These are phyloP conservation scores for Pygoscelis adeliae DNA, from an alignment of 2,113 vertebrate species.

Conservation along the genomic window DNA sequence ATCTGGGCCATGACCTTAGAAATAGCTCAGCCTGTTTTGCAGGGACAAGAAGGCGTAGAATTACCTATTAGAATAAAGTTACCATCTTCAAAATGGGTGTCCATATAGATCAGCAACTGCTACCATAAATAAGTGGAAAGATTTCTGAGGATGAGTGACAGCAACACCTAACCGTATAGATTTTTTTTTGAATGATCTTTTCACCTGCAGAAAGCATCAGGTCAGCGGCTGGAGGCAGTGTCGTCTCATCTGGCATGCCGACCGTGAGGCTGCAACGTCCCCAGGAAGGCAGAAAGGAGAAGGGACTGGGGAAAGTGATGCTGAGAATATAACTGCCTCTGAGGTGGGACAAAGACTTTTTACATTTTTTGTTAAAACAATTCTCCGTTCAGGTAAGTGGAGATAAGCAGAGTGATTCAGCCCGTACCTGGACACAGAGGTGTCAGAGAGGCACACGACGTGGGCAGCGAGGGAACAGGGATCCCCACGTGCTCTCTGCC, in stretches of 20 bases:
- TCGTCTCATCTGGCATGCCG: background rate
- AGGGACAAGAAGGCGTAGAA: background rate
- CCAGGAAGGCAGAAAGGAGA: background rate
- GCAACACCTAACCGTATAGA: background rate
- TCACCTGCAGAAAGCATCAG: background rate
- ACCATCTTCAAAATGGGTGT: background rate
- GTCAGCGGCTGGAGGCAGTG: constrained; percentile 9
- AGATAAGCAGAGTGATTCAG: background rate
- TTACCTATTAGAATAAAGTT: background rate
- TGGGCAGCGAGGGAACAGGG: no score
- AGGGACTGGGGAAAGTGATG: fast-evolving
- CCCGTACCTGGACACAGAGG: fast-evolving
- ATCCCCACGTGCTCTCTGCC: background rate
- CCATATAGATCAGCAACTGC: background rate
- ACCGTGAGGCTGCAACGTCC: background rate
- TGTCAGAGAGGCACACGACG: fast-evolving
- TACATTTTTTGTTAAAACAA: background rate
- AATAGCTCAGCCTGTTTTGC: background rate
- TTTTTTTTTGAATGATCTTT: background rate
- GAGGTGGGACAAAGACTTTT: background rate
- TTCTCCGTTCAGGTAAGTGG: background rate
- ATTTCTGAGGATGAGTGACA: background rate
- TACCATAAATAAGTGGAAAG: background rate
- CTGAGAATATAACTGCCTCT: background rate
- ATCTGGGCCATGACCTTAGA: constrained; percentile 44